Evolutionary conservation across 1,140 invertebrate genomes (phyloP).

Genomic region (Eriocheir sinensis): DNA sequence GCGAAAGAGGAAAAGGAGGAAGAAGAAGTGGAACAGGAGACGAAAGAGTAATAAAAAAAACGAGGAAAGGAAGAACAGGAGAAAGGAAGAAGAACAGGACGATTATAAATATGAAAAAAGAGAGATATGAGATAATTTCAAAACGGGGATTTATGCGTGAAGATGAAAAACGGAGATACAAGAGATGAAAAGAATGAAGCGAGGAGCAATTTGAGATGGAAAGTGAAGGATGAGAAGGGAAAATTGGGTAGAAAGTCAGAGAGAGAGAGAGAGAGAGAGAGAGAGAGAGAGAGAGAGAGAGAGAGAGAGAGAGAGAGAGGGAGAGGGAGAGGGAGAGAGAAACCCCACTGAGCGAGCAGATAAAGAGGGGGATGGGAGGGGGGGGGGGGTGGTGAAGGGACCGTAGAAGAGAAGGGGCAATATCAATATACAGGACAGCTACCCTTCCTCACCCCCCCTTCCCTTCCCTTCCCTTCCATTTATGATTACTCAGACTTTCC

Average conservation of each 20-base stretch:
- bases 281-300: conserved; percentile 44
- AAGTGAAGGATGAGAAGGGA: not conserved
- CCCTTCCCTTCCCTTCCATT: not conserved
- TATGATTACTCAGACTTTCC: not conserved
- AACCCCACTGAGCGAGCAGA: not conserved
- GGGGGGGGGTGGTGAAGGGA: too few species aligned
- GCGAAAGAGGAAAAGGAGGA: not conserved
- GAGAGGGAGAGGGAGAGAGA: conserved; percentile 2
- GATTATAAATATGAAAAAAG: not conserved
- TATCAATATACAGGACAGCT: too few species aligned
- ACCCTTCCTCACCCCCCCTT: not conserved
- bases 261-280: conserved; percentile 43
- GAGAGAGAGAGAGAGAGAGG: conserved; percentile 53
- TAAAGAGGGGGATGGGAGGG: not conserved
- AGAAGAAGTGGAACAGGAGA: not conserved
- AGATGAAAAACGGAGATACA: too few species aligned
- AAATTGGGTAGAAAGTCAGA: not conserved
- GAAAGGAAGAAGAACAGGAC: not conserved
- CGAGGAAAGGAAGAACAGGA: not conserved
- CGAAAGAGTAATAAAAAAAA: not conserved
- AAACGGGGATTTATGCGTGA: not conserved
- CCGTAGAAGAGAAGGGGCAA: too few species aligned
- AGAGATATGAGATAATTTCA: not conserved
- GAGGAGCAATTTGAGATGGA: too few species aligned
- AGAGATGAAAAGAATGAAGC: too few species aligned